phyloP scores from a whole-genome alignment of 2,113 vertebrate species.

The Paralichthys olivaceus region DNA sequence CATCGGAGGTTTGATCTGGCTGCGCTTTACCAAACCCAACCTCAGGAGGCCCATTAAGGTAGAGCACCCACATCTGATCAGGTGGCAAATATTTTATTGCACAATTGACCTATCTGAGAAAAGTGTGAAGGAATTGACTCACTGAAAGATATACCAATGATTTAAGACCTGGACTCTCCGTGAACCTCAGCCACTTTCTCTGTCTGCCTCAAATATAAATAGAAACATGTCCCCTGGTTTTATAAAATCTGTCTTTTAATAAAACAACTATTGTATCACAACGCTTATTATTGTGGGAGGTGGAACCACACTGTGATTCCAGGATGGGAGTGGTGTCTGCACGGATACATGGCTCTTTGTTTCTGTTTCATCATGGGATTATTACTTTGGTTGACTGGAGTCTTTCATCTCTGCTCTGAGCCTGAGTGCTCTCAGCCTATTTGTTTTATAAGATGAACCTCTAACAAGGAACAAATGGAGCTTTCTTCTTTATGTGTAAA shows the following conservation, averaged over 20 bases:
- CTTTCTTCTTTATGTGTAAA: conserved; percentile 10
- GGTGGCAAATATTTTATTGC: background rate
- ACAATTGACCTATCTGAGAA: background rate
- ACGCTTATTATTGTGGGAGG: conserved; percentile 43
- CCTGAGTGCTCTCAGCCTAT: conserved; percentile 26
- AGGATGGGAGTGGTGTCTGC: conserved; percentile 39
- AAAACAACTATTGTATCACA: conserved; percentile 53
- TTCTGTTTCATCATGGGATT: conserved; percentile 55
- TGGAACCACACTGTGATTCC: conserved; percentile 45
- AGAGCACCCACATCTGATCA: background rate
- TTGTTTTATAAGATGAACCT: conserved; percentile 49
- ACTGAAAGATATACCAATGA: background rate
- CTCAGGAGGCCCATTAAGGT: conserved; percentile 81
- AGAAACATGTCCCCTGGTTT: conserved; percentile 42
- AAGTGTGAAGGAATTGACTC: background rate
- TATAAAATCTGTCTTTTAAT: conserved; percentile 17
- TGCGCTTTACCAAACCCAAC: conserved; percentile 76
- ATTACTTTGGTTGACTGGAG: conserved; percentile 45
- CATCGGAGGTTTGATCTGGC: conserved; percentile 79
- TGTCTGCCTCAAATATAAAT: conserved; percentile 40
- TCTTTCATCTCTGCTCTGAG: conserved; percentile 68
- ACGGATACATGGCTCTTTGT: conserved; percentile 48
- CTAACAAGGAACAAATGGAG: conserved; percentile 19
- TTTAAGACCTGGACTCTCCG: background rate
- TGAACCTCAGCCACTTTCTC: conserved; percentile 18